These are phyloP conservation scores for Halcyon malimbica DNA, from an alignment of 2,113 vertebrate species.

Conservation along the genomic window DNA sequence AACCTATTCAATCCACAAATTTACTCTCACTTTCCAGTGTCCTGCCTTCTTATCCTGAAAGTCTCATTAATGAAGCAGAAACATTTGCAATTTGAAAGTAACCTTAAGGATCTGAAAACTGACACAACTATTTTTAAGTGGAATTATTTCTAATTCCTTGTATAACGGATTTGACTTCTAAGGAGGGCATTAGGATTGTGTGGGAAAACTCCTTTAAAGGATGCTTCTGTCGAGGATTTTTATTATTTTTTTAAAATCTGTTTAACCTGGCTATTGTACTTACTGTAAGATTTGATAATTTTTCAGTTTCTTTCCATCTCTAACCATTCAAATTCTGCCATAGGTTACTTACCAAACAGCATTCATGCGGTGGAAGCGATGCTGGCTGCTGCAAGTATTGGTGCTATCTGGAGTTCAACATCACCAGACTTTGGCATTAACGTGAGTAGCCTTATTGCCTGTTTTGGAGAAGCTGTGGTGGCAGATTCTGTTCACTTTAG, in stretches of 20 bases:
- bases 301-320: background rate
- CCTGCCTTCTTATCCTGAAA: background rate
- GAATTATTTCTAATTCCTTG: background rate
- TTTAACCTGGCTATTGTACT: background rate
- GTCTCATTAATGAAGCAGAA: background rate
- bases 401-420: constrained; percentile 94
- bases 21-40: background rate
- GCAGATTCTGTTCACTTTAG: background rate
- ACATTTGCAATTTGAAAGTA: background rate
- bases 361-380: constrained; percentile 90
- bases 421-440: constrained; percentile 96
- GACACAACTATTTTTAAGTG: background rate
- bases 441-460: constrained; percentile 73
- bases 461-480: background rate
- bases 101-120: accelerated
- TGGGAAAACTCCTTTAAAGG: background rate
- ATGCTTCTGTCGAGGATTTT: background rate
- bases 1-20: background rate
- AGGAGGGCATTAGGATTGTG: accelerated
- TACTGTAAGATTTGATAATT: background rate
- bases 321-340: background rate
- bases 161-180: background rate
- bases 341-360: constrained; percentile 93
- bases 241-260: background rate
- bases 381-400: constrained; percentile 91